phyloP scores from a whole-genome alignment of 2,888 invertebrate genomes.

The Pseudolycoriella hygida region DNA sequence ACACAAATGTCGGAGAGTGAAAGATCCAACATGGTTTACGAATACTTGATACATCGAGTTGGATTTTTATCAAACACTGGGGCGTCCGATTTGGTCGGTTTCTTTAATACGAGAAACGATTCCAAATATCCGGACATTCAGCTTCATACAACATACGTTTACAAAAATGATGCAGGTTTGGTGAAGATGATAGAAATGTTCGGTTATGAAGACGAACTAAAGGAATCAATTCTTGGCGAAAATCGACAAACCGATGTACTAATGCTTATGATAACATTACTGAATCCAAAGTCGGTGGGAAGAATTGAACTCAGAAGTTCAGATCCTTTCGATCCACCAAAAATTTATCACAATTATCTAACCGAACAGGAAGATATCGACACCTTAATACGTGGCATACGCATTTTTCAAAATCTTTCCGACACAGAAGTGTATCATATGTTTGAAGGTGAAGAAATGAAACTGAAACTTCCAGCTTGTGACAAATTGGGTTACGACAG shows the following conservation, averaged over 20 bases:
- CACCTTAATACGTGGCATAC: conserved; percentile 23
- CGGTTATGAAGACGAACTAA: no score
- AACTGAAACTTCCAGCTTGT: conserved; percentile 17
- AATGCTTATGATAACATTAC: conserved; percentile 26
- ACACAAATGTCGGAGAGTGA: conserved; percentile 18
- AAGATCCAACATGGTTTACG: conserved; percentile 21
- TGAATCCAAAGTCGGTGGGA: conserved; percentile 33
- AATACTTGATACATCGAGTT: conserved; percentile 28
- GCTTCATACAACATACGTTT: not conserved
- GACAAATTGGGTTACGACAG: conserved; percentile 15
- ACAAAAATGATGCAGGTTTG: not conserved
- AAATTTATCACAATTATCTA: conserved; percentile 44
- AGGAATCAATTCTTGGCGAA: no score
- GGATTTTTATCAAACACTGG: conserved; percentile 31
- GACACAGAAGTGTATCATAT: conserved; percentile 26
- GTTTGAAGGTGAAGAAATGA: conserved; percentile 18
- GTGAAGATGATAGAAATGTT: not conserved
- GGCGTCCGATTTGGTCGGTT: conserved; percentile 31
- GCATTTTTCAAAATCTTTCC: conserved; percentile 21
- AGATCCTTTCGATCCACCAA: conserved; percentile 37
- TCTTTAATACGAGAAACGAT: conserved; percentile 30
- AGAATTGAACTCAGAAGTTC: conserved; percentile 32
- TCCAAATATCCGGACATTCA: conserved; percentile 33
- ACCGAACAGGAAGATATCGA: conserved; percentile 33
- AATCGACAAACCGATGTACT: conserved; percentile 13